phyloP scores from a whole-genome alignment of 30 jellyfish, hydroid and myxozoan species.

The Aurelia sp. region DNA sequence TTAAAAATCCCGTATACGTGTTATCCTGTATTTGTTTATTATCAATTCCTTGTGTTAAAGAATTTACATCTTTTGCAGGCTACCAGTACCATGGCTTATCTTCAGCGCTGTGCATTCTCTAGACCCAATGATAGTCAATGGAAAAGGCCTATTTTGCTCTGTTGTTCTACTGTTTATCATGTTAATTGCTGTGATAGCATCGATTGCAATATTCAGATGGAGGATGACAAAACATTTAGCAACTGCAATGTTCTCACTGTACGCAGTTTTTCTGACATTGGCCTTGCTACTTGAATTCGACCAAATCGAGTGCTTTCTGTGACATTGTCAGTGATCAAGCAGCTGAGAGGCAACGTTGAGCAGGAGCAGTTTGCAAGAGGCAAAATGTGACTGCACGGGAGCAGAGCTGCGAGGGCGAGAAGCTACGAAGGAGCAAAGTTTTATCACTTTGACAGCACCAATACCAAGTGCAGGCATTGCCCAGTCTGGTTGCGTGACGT shows the following conservation, averaged over 20 bases:
- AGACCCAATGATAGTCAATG: slow-evolving; percentile 49
- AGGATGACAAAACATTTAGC: slow-evolving; percentile 83
- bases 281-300: slow-evolving; percentile 70
- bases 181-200: slow-evolving; percentile 77
- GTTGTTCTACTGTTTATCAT: slow-evolving; percentile 71
- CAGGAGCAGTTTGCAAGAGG: background rate
- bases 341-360: background rate
- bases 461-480: too few species aligned
- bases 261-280: slow-evolving; percentile 73
- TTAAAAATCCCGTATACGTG: too few species aligned
- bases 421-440: too few species aligned
- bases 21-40: too few species aligned
- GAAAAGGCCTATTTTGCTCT: slow-evolving; percentile 84
- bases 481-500: too few species aligned
- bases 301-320: slow-evolving; percentile 43
- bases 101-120: slow-evolving; percentile 62
- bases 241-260: slow-evolving; percentile 70
- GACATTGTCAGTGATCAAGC: background rate
- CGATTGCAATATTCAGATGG: slow-evolving; percentile 82
- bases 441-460: too few species aligned
- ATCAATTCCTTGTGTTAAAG: too few species aligned
- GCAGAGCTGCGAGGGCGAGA: too few species aligned
- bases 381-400: too few species aligned
- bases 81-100: slow-evolving; percentile 86
- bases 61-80: slow-evolving; percentile 8